Evolutionary conservation across 2,888 invertebrate species (phyloP).

Genomic region (Lasioglossum leucozonium): DNA sequence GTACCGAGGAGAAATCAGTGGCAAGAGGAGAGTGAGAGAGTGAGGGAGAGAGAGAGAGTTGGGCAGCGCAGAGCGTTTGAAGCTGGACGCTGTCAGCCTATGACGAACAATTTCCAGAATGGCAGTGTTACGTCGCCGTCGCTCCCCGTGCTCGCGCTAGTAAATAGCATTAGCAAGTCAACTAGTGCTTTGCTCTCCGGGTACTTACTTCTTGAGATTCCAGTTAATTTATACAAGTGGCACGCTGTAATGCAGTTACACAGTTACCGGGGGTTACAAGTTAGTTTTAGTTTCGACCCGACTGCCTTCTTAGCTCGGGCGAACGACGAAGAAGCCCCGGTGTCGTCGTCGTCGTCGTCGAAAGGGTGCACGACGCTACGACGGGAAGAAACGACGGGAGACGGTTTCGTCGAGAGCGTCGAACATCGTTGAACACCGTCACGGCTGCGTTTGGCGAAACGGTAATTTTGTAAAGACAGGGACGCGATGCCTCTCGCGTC

Average conservation of each 20-base stretch:
- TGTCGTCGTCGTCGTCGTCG: background rate
- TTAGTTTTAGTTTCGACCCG: conserved; percentile 78
- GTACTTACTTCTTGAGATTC: conserved; percentile 83
- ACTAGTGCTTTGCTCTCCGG: conserved; percentile 80
- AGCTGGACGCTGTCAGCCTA: conserved; percentile 26
- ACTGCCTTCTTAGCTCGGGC: conserved; percentile 53
- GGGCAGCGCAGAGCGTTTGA: background rate
- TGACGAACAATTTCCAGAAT: conserved; percentile 68
- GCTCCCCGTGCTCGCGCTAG: conserved; percentile 69
- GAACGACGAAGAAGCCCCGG: conserved; percentile 35
- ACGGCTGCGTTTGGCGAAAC: conserved; percentile 38
- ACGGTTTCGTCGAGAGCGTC: conserved; percentile 12
- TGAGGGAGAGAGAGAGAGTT: too few relatives aligned
- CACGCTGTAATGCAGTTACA: conserved; percentile 80
- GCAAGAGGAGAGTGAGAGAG: too few relatives aligned
- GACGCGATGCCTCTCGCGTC: conserved; percentile 16
- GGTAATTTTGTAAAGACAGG: conserved; percentile 43
- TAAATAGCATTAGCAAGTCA: conserved; percentile 84
- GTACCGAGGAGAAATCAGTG: conserved; percentile 42
- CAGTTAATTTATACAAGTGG: conserved; percentile 83
- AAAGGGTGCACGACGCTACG: background rate
- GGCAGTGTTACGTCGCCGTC: conserved; percentile 70
- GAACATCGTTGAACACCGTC: conserved; percentile 18
- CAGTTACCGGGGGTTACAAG: conserved; percentile 76
- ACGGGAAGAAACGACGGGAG: background rate